These are phyloP conservation scores for Macaria liturata DNA, from an alignment of 2,888 invertebrate species.

Conservation along the genomic window DNA sequence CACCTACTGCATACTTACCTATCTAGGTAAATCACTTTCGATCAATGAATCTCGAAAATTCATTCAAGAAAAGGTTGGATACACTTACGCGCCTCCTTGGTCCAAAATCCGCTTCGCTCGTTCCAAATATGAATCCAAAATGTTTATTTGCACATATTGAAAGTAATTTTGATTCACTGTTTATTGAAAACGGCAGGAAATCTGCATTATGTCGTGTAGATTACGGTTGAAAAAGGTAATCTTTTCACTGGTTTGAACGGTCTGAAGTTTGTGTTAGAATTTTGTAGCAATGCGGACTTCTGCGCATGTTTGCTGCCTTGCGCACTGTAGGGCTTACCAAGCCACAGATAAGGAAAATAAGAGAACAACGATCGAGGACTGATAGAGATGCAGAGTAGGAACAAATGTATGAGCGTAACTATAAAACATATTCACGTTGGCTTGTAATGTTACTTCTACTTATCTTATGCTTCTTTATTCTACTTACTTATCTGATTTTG, in stretches of 20 bases:
- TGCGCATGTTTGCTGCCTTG: constrained; percentile 75
- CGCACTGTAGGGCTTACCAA: constrained; percentile 50
- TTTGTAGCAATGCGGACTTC: constrained; percentile 54
- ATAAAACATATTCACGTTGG: no score
- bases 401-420: no score
- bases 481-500: no score
- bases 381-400: no score
- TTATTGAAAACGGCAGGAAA: constrained; percentile 38
- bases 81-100: constrained; percentile 25
- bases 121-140: constrained; percentile 13
- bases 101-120: background rate
- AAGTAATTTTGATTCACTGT: constrained; percentile 38
- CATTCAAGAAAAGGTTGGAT: constrained; percentile 26
- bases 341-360: no score
- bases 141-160: constrained; percentile 58
- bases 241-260: constrained; percentile 57
- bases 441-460: no score
- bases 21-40: constrained; percentile 9
- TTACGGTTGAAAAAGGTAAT: constrained; percentile 54
- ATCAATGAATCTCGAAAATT: constrained; percentile 33
- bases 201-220: constrained; percentile 52
- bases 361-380: no score
- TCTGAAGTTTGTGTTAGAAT: constrained; percentile 74
- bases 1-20: background rate
- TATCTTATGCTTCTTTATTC: no score